These are phyloP conservation scores for Sinodicranocentrus sp. DNA, from an alignment of 2,888 invertebrate species.

Conservation along the genomic window DNA sequence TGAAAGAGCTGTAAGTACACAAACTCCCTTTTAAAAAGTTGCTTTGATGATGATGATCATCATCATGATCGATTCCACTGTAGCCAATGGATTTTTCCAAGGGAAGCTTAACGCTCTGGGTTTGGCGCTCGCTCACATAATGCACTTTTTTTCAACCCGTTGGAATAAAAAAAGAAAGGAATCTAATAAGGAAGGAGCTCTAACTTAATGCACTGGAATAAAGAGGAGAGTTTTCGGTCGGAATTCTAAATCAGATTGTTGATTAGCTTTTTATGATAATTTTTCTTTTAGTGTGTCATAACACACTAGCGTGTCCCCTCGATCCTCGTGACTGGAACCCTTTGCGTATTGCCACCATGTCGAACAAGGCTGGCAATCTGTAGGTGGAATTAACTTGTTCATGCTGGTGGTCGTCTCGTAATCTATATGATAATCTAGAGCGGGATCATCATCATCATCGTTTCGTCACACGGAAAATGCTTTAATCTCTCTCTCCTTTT, in stretches of 20 bases:
- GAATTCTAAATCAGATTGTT: conserved; percentile 67
- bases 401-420: conserved; percentile 58
- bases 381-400: conserved; percentile 55
- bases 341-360: conserved; percentile 41
- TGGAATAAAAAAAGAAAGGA: no score
- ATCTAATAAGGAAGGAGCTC: no score
- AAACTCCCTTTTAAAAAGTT: conserved; percentile 31
- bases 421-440: conserved; percentile 68
- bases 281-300: conserved; percentile 30
- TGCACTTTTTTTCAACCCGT: no score
- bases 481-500: conserved; percentile 8
- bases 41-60: conserved; percentile 45
- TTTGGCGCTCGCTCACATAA: no score
- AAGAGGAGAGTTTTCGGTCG: conserved; percentile 6
- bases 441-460: conserved; percentile 43
- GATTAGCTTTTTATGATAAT: conserved; percentile 71
- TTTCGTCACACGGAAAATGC: conserved; percentile 25
- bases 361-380: conserved; percentile 64
- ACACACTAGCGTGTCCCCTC: no score
- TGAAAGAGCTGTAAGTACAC: no score
- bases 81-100: conserved; percentile 58
- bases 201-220: neutral
- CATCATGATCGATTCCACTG: conserved; percentile 45
- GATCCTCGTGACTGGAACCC: no score
- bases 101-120: no score